A percentile compares a stretch with the other conserved stretches of the same genome.
These are phyloP conservation scores for Cygnus olor DNA, from an alignment of 2,797 vertebrate genomes.

Conservation along the genomic window DNA sequence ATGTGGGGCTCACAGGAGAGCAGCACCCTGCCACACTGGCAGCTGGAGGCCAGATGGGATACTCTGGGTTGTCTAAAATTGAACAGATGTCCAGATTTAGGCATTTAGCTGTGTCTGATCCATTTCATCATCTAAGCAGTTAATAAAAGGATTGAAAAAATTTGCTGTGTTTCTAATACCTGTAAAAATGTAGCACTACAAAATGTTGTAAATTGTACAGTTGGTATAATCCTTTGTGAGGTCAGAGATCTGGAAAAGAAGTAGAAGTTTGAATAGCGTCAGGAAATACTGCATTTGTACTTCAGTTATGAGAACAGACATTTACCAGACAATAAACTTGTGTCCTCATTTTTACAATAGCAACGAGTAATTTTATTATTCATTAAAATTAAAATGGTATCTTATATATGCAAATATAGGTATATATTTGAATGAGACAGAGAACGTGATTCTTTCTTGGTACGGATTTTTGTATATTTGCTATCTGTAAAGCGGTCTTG, in stretches of 20 bases:
- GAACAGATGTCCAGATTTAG: conserved; percentile 38
- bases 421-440: background rate
- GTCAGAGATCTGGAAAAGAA: background rate
- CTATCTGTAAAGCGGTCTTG: background rate
- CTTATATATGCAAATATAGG: background rate
- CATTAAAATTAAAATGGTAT: background rate
- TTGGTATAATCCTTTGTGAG: background rate
- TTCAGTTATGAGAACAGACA: background rate
- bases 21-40: background rate
- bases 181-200: background rate
- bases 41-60: conserved; percentile 25
- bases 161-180: background rate
- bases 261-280: background rate
- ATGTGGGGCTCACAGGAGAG: background rate
- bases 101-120: background rate
- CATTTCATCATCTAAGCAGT: background rate
- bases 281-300: background rate
- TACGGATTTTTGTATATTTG: background rate
- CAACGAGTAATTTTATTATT: background rate
- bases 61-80: background rate
- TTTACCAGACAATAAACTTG: background rate
- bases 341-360: background rate
- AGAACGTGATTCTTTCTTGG: background rate
- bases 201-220: background rate
- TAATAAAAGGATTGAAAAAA: conserved; percentile 44